phyloP scores from a whole-genome alignment of 2,113 vertebrate species.

The Pygoscelis antarcticus region DNA sequence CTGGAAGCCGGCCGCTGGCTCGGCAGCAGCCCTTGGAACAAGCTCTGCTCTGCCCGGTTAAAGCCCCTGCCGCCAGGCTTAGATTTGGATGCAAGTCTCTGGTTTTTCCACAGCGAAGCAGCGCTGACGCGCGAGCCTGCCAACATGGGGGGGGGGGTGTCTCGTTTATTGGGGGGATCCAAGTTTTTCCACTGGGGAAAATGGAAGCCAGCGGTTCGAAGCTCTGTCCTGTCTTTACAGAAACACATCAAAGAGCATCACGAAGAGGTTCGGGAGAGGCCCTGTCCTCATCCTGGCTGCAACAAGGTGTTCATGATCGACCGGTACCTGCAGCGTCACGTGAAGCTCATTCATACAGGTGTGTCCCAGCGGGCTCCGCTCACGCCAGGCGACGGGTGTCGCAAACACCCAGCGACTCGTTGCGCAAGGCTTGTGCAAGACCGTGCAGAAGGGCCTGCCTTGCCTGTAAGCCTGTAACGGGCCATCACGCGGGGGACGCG shows the following conservation, averaged over 20 bases:
- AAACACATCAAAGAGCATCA: conserved; percentile 97
- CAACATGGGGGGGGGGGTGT: too few species aligned
- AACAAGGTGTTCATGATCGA: conserved; percentile 99
- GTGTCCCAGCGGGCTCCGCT: not conserved
- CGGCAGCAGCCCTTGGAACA: not conserved
- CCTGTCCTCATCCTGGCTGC: conserved; percentile 95
- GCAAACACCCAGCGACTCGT: fast-evolving
- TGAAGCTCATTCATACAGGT: conserved; percentile 98
- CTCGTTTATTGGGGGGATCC: not conserved
- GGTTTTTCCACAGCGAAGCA: not conserved
- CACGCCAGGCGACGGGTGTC: fast-evolving
- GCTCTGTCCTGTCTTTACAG: conserved; percentile 59
- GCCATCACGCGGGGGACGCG: fast-evolving
- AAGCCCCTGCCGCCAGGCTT: not conserved
- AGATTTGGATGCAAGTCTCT: not conserved
- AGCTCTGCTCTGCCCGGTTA: not conserved
- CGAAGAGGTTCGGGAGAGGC: conserved; percentile 90
- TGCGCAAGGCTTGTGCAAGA: not conserved
- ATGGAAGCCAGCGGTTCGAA: not conserved
- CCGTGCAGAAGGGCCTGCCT: not conserved
- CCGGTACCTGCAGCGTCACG: conserved; percentile 93
- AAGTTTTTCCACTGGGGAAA: not conserved
- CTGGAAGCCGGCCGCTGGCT: not conserved
- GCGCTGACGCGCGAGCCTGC: fast-evolving
- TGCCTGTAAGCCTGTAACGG: not conserved